Evolutionary conservation across 2,888 invertebrate species (phyloP).

Genomic region (Brenthis daphne): DNA sequence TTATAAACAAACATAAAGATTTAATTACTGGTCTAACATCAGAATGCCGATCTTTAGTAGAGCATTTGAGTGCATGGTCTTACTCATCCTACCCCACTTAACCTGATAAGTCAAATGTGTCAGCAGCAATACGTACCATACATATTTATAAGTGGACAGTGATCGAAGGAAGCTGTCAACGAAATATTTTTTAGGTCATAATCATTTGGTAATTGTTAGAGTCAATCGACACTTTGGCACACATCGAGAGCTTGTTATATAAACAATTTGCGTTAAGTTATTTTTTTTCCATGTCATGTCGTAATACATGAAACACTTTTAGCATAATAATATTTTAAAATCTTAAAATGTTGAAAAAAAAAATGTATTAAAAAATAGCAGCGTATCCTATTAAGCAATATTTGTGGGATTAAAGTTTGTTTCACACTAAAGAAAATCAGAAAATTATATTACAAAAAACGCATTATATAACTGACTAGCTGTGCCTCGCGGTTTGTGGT

Average conservation of each 20-base stretch:
- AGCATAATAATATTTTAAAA: not conserved
- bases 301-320: not conserved
- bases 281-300: constrained; percentile 3
- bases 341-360: too few relatives aligned
- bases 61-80: not conserved
- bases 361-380: too few relatives aligned
- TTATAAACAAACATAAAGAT: too few relatives aligned
- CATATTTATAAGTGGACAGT: not conserved
- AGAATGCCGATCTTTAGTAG: too few relatives aligned
- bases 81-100: not conserved
- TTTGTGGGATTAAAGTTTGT: too few relatives aligned
- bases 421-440: too few relatives aligned
- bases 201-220: constrained; percentile 10
- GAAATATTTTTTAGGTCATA: constrained; percentile 2
- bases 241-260: constrained; percentile 5
- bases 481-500: too few relatives aligned
- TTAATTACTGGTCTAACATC: too few relatives aligned
- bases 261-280: not conserved
- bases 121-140: not conserved
- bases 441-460: too few relatives aligned
- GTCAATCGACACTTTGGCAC: constrained; percentile 7
- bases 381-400: too few relatives aligned
- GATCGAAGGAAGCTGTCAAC: constrained; percentile 13
- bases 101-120: constrained; percentile 5
- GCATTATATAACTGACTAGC: too few relatives aligned